Conservation (phyloP, 2,888 invertebrate genomes). For the Tribolium freemani region DNA sequence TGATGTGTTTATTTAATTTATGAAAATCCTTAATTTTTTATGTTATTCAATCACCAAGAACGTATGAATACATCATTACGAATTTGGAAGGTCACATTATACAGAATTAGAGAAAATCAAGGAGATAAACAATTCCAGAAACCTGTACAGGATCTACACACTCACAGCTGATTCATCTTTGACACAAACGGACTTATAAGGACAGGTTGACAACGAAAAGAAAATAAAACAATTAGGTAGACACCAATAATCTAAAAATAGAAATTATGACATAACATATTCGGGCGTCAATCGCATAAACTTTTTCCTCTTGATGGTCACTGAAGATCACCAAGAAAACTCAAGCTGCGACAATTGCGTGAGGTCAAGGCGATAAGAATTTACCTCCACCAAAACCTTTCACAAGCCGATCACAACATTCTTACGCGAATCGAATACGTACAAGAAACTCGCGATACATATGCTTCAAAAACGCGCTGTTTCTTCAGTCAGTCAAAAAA, state of each 20-base stretch:
- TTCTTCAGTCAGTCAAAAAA: conserved; percentile 7
- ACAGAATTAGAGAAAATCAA: conserved; percentile 1
- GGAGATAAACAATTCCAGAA: conserved; percentile 21
- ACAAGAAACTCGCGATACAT: conserved; percentile 15
- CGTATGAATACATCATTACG: not conserved
- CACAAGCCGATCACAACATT: conserved; percentile 22
- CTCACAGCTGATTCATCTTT: not conserved
- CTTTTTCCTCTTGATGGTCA: not conserved
- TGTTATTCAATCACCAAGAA: not conserved
- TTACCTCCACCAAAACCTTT: conserved; percentile 25
- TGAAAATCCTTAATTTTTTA: not conserved
- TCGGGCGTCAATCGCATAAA: not conserved
- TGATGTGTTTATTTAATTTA: no score
- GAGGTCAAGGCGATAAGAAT: conserved; percentile 27
- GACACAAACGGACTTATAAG: not conserved
- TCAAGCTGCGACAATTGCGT: conserved; percentile 1
- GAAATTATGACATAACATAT: not conserved
- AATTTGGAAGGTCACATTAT: conserved; percentile 19
- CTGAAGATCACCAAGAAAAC: not conserved
- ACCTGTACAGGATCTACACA: conserved; percentile 22
- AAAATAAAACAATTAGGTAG: no score
- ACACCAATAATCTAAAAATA: not conserved
- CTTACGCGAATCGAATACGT: not conserved
- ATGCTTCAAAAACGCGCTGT: not conserved
- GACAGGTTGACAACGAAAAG: no score